Conservation (phyloP, 2,113 vertebrate genomes). For the Stigmatopora argus region DNA sequence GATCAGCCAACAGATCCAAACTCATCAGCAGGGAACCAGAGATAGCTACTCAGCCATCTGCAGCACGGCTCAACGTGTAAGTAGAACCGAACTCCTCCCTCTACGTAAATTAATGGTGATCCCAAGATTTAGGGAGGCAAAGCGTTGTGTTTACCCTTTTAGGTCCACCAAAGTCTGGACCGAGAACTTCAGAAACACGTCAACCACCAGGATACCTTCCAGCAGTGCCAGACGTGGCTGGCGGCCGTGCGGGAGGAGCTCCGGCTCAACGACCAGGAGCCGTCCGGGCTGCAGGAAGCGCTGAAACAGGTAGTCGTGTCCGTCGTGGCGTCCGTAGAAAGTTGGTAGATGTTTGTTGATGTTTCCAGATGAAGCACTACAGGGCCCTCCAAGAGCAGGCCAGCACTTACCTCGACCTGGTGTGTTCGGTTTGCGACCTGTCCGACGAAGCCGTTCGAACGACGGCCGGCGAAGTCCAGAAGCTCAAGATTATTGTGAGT, state of each 20-base stretch:
- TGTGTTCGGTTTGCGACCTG: slow-evolving; percentile 90
- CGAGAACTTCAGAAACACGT: slow-evolving; percentile 92
- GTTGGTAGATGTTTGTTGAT: not conserved
- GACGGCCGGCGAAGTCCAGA: slow-evolving; percentile 83
- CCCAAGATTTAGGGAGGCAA: not conserved
- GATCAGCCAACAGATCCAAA: slow-evolving; percentile 81
- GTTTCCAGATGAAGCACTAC: slow-evolving; percentile 83
- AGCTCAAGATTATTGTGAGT: slow-evolving; percentile 83
- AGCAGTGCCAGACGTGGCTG: slow-evolving; percentile 90
- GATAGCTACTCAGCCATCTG: slow-evolving; percentile 95
- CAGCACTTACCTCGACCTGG: slow-evolving; percentile 90
- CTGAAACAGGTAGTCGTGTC: slow-evolving; percentile 78
- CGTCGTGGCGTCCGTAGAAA: too few species aligned
- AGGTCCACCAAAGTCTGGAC: slow-evolving; percentile 94
- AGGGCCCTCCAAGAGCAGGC: slow-evolving; percentile 91
- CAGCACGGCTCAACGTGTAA: slow-evolving; percentile 91
- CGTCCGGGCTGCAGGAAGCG: slow-evolving; percentile 81
- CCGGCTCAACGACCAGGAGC: slow-evolving; percentile 70
- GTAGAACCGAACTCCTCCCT: slow-evolving; percentile 24
- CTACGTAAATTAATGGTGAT: not conserved
- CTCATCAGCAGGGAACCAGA: slow-evolving; percentile 83
- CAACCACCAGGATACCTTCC: slow-evolving; percentile 87
- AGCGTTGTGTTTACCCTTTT: not conserved
- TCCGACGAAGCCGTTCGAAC: slow-evolving; percentile 81
- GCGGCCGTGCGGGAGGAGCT: slow-evolving; percentile 80